These are phyloP conservation scores for Microplitis deprimator DNA, from an alignment of 2,888 invertebrate genomes.

Conservation along the genomic window DNA sequence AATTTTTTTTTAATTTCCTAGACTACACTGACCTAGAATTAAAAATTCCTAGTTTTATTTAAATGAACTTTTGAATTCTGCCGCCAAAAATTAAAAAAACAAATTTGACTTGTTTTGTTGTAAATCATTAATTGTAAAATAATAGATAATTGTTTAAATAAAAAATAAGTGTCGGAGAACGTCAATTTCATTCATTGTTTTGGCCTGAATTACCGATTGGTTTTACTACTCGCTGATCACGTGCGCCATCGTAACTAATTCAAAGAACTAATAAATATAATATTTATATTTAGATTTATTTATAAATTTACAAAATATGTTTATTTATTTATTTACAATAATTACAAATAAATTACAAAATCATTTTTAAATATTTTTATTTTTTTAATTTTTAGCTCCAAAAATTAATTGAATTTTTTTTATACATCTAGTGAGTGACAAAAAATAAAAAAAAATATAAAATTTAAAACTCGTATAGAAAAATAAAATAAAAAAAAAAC, in stretches of 20 bases:
- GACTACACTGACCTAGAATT: no score
- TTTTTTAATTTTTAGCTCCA: no score
- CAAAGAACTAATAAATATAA: neutral
- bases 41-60: no score
- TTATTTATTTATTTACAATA: neutral
- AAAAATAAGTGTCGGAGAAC: neutral
- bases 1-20: no score
- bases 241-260: neutral
- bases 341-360: no score
- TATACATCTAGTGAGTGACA: neutral
- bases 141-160: no score
- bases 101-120: no score
- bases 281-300: neutral
- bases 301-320: neutral
- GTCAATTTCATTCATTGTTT: neutral
- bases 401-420: neutral
- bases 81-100: no score
- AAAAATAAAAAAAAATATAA: neutral
- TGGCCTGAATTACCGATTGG: neutral
- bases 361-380: no score
- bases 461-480: neutral
- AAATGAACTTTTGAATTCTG: no score
- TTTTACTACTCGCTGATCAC: neutral
- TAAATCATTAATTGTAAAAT: no score
- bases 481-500: constrained; percentile 30